Conservation (phyloP, 1,140 invertebrate species). For the Pectinophora gossypiella region DNA sequence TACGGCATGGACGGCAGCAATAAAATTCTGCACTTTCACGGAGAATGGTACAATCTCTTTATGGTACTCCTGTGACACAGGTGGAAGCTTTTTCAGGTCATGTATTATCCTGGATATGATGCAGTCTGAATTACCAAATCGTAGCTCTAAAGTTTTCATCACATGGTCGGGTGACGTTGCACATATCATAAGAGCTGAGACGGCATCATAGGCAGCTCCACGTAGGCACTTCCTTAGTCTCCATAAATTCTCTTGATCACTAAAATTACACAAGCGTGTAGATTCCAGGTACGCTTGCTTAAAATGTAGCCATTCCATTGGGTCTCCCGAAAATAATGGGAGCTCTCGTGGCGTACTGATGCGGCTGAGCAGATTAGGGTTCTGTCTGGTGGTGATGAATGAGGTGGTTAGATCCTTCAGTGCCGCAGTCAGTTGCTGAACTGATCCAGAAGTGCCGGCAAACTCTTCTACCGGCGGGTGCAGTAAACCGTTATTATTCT, state of each 20-base stretch:
- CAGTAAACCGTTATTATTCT: background rate
- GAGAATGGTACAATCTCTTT: conserved; percentile 18
- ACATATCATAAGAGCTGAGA: conserved; percentile 2
- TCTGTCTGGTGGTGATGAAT: background rate
- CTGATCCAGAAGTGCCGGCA: background rate
- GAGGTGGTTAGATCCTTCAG: background rate
- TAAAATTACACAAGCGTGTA: conserved; percentile 3
- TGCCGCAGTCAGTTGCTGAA: background rate
- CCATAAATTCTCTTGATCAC: conserved; percentile 6
- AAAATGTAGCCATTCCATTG: too few species aligned
- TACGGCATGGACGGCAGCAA: conserved; percentile 7
- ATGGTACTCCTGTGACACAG: conserved; percentile 11
- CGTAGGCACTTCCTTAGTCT: conserved; percentile 6
- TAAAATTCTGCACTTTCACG: conserved; percentile 16
- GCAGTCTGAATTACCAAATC: conserved; percentile 7
- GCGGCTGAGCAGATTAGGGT: conserved; percentile 7
- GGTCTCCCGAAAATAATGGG: conserved; percentile 2
- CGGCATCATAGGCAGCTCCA: conserved; percentile 2
- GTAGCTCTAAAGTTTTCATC: conserved; percentile 7
- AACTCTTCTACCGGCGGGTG: background rate
- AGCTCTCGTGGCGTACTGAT: conserved; percentile 6
- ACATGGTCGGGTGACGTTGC: conserved; percentile 5
- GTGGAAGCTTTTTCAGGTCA: conserved; percentile 10
- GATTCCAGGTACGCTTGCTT: conserved; percentile 6
- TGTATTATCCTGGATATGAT: conserved; percentile 7